Evolutionary conservation across 2,888 invertebrate species (phyloP).

Genomic region (Thumatha senex): DNA sequence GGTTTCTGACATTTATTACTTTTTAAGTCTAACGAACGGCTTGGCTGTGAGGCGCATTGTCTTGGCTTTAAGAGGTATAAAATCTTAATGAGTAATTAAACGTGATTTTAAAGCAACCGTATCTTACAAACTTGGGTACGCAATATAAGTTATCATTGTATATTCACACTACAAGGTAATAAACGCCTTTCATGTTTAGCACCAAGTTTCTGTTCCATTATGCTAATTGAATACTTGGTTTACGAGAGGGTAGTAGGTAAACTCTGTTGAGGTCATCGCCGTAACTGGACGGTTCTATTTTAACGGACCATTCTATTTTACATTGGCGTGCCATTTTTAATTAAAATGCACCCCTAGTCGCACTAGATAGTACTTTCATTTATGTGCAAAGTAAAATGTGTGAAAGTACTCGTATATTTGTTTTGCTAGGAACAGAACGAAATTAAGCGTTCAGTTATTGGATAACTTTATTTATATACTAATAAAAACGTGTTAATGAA

Average conservation of each 20-base stretch:
- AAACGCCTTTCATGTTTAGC: slow-evolving; percentile 32
- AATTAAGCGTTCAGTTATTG: neutral
- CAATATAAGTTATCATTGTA: neutral
- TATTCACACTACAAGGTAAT: slow-evolving; percentile 12
- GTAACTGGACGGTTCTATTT: slow-evolving; percentile 52
- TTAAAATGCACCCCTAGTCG: slow-evolving; percentile 47
- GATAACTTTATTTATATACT: too few relatives aligned
- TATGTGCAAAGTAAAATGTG: slow-evolving; percentile 14
- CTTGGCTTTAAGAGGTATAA: slow-evolving; percentile 24
- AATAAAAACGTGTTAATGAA: too few relatives aligned
- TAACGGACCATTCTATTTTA: slow-evolving; percentile 50
- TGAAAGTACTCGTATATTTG: slow-evolving; percentile 17
- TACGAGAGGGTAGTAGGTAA: slow-evolving; percentile 54
- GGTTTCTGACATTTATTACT: slow-evolving; percentile 34
- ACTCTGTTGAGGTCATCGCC: slow-evolving; percentile 50
- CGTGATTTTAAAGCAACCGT: slow-evolving; percentile 1
- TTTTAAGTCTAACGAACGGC: slow-evolving; percentile 26
- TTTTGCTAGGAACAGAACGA: slow-evolving; percentile 1
- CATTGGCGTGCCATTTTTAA: slow-evolving; percentile 56
- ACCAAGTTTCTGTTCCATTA: slow-evolving; percentile 49
- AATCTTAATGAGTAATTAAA: slow-evolving; percentile 23
- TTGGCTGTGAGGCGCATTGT: slow-evolving; percentile 18
- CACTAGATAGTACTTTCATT: slow-evolving; percentile 19
- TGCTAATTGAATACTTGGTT: slow-evolving; percentile 64
- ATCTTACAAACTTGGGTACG: neutral